Evolutionary conservation across 2,797 vertebrate genomes (phyloP), one percentile per base, ranked within the genome.

Genomic region (Danio albolineatus): DNA sequence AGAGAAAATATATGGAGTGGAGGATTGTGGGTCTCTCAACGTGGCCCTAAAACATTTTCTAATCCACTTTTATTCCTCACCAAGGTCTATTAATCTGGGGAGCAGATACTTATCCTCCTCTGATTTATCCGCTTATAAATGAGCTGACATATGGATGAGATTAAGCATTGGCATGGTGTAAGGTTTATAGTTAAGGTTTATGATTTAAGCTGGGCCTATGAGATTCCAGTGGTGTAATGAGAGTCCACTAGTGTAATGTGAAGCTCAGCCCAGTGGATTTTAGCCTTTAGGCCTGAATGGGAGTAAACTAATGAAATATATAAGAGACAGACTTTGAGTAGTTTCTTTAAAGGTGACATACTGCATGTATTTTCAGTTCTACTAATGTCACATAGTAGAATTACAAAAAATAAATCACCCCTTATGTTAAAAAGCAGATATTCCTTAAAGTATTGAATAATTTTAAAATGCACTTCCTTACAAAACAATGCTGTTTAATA

Each of bases 41-140:
- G 83, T 88, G 86, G 85, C 83, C 85, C 83, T 88, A 88, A 90
- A 89, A 84, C 87, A 89, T 89, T 89, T 90, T 86, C 82, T 88
- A 88, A 87, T 90, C 80, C 83, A 74, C 80, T 87, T 88, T 89
- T 88, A 88, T 86, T 86, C 72, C 83, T 78, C 84, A 87, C 87
- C 85, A 83, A 89, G 89, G 89, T 90, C 89, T 90, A 92, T 92
- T 92, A 91, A 91, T 91, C 88, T 87, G 84, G 56, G 77, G 86
- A 88, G 84, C 80, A 89, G 89, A 90, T 91, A 91, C 86, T 88
- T 90, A 92, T 89, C 86, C 81, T 79, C 76, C 44, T 82, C 82
- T 92, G 89, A 92, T 92, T 93, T 92, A 92, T 90, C 87, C 88
- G 87, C 84, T 85, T 89, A 92, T 93, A 92, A 92, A 93, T 91